Conservation (phyloP, 23 tunicate species). For the Phallusia fumigata region DNA sequence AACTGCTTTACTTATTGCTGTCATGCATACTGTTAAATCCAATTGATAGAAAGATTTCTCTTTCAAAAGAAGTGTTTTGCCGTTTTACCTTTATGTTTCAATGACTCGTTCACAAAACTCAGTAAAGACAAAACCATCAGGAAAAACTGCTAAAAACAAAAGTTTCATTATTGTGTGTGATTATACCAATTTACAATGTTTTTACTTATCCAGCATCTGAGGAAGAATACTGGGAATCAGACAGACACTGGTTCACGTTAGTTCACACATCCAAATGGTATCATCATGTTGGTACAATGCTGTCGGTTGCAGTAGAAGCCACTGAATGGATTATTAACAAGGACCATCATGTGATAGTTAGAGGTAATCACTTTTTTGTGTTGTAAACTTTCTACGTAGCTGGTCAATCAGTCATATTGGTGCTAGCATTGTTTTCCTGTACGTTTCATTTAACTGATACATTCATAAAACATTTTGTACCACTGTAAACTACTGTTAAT, state of each 20-base stretch:
- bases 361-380: slow-evolving; percentile 31
- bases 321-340: slow-evolving; percentile 20
- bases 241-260: slow-evolving; percentile 45
- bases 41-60: no score
- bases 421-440: neutral
- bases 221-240: slow-evolving; percentile 54
- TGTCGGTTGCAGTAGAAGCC: slow-evolving; percentile 48
- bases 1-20: no score
- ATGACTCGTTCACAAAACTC: no score
- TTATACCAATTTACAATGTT: neutral
- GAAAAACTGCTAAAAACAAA: no score
- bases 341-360: slow-evolving; percentile 44
- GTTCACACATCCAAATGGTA: slow-evolving; percentile 63
- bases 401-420: neutral
- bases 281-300: slow-evolving; percentile 48
- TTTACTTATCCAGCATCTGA: slow-evolving; percentile 22
- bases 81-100: no score
- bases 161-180: no score
- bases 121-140: no score
- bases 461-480: no score
- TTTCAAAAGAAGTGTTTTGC: no score
- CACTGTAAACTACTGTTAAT: no score
- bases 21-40: no score
- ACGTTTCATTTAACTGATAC: no score
- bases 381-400: neutral